Evolutionary conservation across 2,797 vertebrate genomes (phyloP).

Genomic region (Tadarida brasiliensis): DNA sequence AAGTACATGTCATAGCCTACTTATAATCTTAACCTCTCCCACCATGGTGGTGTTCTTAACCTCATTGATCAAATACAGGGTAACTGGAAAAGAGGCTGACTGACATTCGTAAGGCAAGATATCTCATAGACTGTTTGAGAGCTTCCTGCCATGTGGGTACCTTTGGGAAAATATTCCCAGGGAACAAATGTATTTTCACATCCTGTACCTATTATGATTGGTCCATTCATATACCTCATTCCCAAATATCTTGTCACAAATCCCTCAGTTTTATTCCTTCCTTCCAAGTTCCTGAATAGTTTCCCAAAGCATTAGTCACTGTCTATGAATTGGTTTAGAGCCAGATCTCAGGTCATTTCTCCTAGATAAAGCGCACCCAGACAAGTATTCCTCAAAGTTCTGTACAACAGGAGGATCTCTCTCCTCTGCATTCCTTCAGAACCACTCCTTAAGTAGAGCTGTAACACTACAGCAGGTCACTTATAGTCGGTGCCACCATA

Average conservation of each 20-base stretch:
- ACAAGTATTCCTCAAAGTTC: not conserved
- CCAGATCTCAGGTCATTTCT: slow-evolving; percentile 23
- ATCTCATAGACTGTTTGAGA: not conserved
- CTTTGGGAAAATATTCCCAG: not conserved
- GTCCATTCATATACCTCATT: not conserved
- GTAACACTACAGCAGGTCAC: not conserved
- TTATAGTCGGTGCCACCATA: not conserved
- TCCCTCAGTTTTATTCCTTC: not conserved
- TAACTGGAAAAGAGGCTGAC: not conserved
- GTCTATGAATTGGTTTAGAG: slow-evolving; percentile 28
- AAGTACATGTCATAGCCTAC: not conserved
- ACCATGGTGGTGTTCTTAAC: not conserved
- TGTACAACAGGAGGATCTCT: slow-evolving; percentile 58
- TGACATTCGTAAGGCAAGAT: not conserved
- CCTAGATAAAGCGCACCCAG: slow-evolving; percentile 38
- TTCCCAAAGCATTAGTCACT: slow-evolving; percentile 37
- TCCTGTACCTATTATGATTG: slow-evolving; percentile 31
- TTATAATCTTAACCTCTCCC: not conserved
- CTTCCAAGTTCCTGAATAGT: slow-evolving; percentile 3
- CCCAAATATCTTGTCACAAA: slow-evolving; percentile 32
- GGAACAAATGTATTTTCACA: slow-evolving; percentile 33
- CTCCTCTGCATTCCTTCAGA: not conserved
- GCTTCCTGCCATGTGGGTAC: not conserved
- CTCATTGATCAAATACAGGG: not conserved
- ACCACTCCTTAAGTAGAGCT: not conserved